Percentiles rank a stretch among this genome's conserved stretches.
Conservation (phyloP, 2,888 invertebrate genomes). For the Beris morrisii region DNA sequence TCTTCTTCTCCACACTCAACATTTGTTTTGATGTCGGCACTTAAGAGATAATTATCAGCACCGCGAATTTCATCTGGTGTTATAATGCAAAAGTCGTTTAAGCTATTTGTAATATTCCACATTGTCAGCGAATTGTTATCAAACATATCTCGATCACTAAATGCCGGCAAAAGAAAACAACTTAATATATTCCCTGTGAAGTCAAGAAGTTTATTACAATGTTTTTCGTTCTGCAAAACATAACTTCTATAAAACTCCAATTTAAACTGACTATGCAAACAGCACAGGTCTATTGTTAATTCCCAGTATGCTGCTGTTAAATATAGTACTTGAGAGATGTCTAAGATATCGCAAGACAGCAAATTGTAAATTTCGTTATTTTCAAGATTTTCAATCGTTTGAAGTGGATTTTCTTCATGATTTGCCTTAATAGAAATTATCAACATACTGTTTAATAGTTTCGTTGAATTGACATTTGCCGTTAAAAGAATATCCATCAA, state of each 20-base stretch:
- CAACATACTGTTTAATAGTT: constrained; percentile 33
- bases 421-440: neutral
- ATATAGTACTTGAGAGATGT: constrained; percentile 48
- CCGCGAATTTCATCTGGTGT: no score
- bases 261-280: constrained; percentile 50
- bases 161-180: constrained; percentile 44
- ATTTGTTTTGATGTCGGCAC: no score
- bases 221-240: constrained; percentile 9
- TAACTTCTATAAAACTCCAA: constrained; percentile 48
- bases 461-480: constrained; percentile 31
- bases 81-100: no score
- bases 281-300: constrained; percentile 51
- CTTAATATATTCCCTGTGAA: constrained; percentile 44
- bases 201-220: constrained; percentile 26
- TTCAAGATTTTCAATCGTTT: neutral
- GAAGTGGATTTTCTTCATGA: neutral
- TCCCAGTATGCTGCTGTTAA: constrained; percentile 53
- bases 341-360: constrained; percentile 42
- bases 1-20: no score
- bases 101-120: no score
- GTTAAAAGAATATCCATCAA: constrained; percentile 51
- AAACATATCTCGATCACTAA: no score
- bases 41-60: no score
- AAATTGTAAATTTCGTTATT: constrained; percentile 16
- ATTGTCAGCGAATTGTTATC: no score